Evolutionary conservation across 2,888 invertebrate genomes (phyloP).

Genomic region (Cosmorhoe ocellata): DNA sequence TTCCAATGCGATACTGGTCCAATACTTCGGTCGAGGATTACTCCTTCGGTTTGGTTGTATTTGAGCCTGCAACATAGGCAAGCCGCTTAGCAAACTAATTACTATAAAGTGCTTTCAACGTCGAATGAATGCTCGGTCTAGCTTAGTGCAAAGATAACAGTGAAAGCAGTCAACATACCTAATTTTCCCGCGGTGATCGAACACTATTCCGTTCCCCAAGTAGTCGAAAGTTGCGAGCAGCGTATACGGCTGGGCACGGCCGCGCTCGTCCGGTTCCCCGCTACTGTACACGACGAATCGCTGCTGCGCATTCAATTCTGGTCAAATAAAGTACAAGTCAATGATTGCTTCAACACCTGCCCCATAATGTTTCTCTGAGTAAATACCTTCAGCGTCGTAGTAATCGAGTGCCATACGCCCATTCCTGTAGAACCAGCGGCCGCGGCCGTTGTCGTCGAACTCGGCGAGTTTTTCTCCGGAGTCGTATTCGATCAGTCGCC

Average conservation of each 20-base stretch:
- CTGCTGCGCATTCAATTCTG: slow-evolving; percentile 69
- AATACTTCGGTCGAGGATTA: slow-evolving; percentile 62
- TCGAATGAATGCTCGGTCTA: no score
- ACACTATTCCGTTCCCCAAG: slow-evolving; percentile 71
- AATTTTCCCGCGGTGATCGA: slow-evolving; percentile 72
- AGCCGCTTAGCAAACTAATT: no score
- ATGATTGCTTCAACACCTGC: no score
- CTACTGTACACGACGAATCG: slow-evolving; percentile 69
- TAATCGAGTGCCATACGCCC: slow-evolving; percentile 68
- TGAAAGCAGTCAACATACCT: slow-evolving; percentile 37
- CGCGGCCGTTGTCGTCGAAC: slow-evolving; percentile 65
- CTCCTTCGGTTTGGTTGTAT: slow-evolving; percentile 77
- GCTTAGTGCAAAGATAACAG: no score
- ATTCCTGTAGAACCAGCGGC: slow-evolving; percentile 66
- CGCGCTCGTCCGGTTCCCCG: slow-evolving; percentile 65
- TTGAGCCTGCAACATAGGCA: slow-evolving; percentile 53
- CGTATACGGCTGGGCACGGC: slow-evolving; percentile 59
- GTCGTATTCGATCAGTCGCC: slow-evolving; percentile 59
- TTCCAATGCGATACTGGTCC: slow-evolving; percentile 74
- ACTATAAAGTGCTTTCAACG: no score
- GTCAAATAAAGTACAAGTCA: no score
- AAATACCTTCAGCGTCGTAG: slow-evolving; percentile 67
- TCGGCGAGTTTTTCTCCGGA: slow-evolving; percentile 67
- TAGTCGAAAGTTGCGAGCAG: slow-evolving; percentile 70
- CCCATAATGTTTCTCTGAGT: no score